Conservation (phyloP, 2,888 invertebrate species). For the Schizaphis graminum region DNA sequence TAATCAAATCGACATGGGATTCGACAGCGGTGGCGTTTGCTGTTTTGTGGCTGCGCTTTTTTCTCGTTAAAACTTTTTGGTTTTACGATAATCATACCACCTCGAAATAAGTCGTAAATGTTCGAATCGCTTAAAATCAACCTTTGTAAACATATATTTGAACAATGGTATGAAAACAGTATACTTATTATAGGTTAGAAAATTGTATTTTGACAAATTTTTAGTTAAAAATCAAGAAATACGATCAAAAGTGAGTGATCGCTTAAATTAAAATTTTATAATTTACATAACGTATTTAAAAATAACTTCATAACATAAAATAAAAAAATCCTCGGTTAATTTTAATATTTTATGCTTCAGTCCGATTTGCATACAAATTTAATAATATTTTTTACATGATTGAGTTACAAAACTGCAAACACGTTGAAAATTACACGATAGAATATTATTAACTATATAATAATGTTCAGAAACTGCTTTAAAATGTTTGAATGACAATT, state of each 20-base stretch:
- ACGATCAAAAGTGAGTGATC: background rate
- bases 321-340: background rate
- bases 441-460: background rate
- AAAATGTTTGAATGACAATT: background rate
- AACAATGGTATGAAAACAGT: background rate
- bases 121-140: conserved; percentile 44
- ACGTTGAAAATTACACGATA: background rate
- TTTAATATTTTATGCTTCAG: background rate
- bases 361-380: background rate
- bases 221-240: background rate
- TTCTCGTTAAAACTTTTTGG: conserved; percentile 65
- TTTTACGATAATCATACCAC: conserved; percentile 63
- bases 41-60: conserved; percentile 62
- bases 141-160: conserved; percentile 5
- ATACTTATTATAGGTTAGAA: background rate
- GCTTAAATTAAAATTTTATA: background rate
- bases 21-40: conserved; percentile 56
- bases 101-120: conserved; percentile 61
- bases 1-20: conserved; percentile 65
- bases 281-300: background rate
- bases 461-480: background rate
- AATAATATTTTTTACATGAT: background rate
- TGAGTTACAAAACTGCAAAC: background rate
- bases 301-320: background rate
- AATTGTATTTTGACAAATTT: background rate